A percentile compares a stretch with the other conserved stretches of the same genome.
phyloP scores from a whole-genome alignment of 2,888 invertebrate genomes.

The Trachelus stipa region DNA sequence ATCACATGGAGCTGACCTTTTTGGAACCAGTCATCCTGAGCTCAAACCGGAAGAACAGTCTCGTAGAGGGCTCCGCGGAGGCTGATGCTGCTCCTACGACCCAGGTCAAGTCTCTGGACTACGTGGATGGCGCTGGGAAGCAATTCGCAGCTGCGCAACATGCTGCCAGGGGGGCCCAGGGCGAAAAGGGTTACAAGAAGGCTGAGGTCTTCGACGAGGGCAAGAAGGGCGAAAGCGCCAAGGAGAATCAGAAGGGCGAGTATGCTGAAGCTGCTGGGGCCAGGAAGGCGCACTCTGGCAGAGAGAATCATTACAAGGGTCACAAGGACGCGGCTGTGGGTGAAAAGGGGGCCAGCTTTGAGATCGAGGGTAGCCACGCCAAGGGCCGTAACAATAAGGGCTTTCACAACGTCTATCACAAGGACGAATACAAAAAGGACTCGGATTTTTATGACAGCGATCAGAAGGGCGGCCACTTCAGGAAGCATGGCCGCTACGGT shows the following conservation, averaged over 20 bases:
- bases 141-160: conserved; percentile 68
- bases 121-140: conserved; percentile 66
- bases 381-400: conserved; percentile 72
- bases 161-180: conserved; percentile 70
- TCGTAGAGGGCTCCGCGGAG: conserved; percentile 15
- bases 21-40: conserved; percentile 19
- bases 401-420: conserved; percentile 72
- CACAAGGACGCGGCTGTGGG: conserved; percentile 65
- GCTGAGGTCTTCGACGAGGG: conserved; percentile 71
- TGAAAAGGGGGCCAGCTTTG: conserved; percentile 65
- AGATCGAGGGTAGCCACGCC: conserved; percentile 68
- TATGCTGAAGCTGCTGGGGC: conserved; percentile 59
- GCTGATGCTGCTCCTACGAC: conserved; percentile 1
- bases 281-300: conserved; percentile 63
- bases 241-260: conserved; percentile 69
- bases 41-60: conserved; percentile 9
- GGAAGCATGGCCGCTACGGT: conserved; percentile 69
- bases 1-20: conserved; percentile 56
- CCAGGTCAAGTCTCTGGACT: conserved; percentile 17
- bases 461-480: conserved; percentile 68
- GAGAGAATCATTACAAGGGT: conserved; percentile 66
- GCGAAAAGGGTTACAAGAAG: conserved; percentile 69
- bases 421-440: conserved; percentile 73
- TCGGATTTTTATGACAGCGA: conserved; percentile 72
- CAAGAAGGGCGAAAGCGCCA: conserved; percentile 69